Percentiles rank a stretch among this genome's conserved stretches.
Conservation (phyloP, 2,113 vertebrate genomes). For the Carollia perspicillata region DNA sequence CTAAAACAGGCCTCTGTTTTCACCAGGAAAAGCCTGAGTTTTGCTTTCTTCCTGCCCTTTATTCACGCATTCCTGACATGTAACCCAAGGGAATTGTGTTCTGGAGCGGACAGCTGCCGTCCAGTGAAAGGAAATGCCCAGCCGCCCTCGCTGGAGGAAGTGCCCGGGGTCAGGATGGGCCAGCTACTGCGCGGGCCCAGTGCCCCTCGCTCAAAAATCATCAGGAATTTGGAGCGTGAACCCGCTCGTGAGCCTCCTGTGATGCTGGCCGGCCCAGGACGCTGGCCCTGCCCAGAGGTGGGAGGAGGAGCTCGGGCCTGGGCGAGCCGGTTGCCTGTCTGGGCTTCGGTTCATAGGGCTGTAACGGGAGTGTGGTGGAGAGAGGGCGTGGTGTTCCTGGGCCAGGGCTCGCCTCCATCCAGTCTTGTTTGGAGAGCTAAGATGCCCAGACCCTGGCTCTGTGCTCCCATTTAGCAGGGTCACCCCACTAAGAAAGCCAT, state of each 20-base stretch:
- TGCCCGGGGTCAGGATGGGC: accelerated
- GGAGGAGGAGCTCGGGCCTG: accelerated
- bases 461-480: background rate
- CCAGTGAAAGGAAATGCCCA: background rate
- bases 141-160: background rate
- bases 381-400: accelerated
- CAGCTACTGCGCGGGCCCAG: accelerated
- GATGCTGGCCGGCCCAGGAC: background rate
- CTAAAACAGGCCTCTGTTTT: slow-evolving; percentile 27
- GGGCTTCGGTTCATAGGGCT: accelerated
- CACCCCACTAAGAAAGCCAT: no score
- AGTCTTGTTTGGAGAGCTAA: accelerated
- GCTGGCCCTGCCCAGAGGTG: no score
- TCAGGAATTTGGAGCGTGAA: background rate
- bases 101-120: accelerated
- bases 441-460: background rate
- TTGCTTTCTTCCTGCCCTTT: slow-evolving; percentile 71
- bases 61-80: slow-evolving; percentile 61
- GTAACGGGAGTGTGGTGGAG: accelerated
- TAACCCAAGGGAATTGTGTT: background rate
- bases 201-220: accelerated
- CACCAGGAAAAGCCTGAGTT: slow-evolving; percentile 39
- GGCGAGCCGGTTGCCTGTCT: background rate
- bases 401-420: accelerated
- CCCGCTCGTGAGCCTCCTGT: accelerated